Base-by-base conservation (phyloP, 2,888 invertebrate genomes). In the Muscina levida region DNA sequence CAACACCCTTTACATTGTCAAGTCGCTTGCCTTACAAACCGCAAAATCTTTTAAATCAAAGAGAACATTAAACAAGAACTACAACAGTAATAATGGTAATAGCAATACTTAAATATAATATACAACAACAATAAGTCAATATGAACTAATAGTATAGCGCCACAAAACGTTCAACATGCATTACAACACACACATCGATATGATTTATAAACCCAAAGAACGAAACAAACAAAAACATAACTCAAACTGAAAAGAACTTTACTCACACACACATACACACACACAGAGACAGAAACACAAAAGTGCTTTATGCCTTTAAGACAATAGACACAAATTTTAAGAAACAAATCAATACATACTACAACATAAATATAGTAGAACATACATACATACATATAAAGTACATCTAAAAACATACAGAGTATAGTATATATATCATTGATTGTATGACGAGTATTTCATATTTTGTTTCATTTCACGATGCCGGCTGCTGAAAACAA, bases 81-180 rank as follows among this genome's bases (percentile, higher is more conserved):
- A n/a, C n/a, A 62, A 51, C 42, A 66, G 17, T 10, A 66, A 67
- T 37, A 15, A 26, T 51, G 22, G 42, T 42, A 26, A 24, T 39
- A 59, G 8, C 53, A 66, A 74, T 56, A 66, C 44, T 74, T 24
- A 73, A 56, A 15, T 13, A 22, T 59, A 26, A 4, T n/a, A 11
- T 6, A 24, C 56, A 65, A 62, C 10, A 26, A n/a, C 74, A 48
- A 74, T 59, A 74, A 72, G 26, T 72, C 48, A 77, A 80, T 76
- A 70, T 13, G 42, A 22, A 31, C n/a, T 4, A 44, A 8, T 31
- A 31, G 31, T 31, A 31, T 31, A 31, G 31, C 8, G 8, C 31
- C 4, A 31, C 31, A 31, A 31, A 31, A 31, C 4, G 31, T n/a
- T n/a, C 1, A 79, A 75, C 62, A 71, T 79, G 66, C 42, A 72